Evolutionary conservation across 1,140 invertebrate genomes (phyloP), one percentile per base, ranked within the genome.

Genomic region (Orchesella cincta): DNA sequence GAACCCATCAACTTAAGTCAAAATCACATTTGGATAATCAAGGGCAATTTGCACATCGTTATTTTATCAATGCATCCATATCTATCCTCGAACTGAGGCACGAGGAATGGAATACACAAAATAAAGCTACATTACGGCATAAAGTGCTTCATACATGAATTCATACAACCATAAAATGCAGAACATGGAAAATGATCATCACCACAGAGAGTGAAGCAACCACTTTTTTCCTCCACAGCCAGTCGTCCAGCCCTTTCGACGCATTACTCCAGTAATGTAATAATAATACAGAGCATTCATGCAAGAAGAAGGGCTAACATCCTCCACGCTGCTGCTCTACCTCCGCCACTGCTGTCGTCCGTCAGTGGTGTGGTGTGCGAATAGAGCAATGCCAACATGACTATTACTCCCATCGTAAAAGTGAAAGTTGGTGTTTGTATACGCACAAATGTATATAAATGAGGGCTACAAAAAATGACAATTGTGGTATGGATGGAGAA

Each of bases 21-120:
- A 33, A 67, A 67, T 67, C 62, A 67, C 26, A 67, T 67, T 33
- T 29, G 62, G 62, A 67, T 67, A 67, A 67, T 67, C 62, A 67
- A 67, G 62, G 31, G 31, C 62, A 33, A 67, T 67, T 67, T 67
- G 62, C 31, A 67, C 62, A 67, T 67, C 31, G 62, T 29, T 29
- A 67, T 29, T 67, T 31, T 67, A 67, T 67, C 62, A 29, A 67
- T 57, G 52, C 52, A 26, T 57, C 52, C 52, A 57, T 57, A 57
- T 57, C 23, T n/a, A n/a, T 26, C 52, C 39, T 8, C 5, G 5
- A 46, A 18, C 39, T 8, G 39, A 8, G 39, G 39, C 39, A 46
- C 39, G 54, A 67, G 26, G 26, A 29, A 67, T 31, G 62, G 3
- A 67, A 67, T 8, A 57, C 23, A 57, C 52, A 67, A 29, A 67